phyloP scores from a whole-genome alignment of 2,797 vertebrate genomes.

The Amazonetta brasiliensis region DNA sequence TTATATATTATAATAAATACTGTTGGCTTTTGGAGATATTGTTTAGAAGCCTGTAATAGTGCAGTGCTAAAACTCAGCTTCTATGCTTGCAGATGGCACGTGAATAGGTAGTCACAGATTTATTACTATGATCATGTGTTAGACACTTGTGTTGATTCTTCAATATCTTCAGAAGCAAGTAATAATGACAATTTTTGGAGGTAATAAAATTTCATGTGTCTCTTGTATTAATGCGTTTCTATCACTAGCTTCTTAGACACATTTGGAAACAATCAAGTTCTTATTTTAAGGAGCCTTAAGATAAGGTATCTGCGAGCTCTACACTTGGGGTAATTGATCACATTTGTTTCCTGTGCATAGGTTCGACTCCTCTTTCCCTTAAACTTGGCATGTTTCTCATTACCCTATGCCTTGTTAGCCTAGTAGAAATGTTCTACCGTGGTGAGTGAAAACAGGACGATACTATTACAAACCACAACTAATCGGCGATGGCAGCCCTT shows the following conservation, averaged over 20 bases:
- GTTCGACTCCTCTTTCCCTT: conserved; percentile 86
- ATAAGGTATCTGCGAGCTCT: conserved; percentile 92
- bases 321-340: conserved; percentile 93
- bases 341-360: conserved; percentile 90
- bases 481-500: conserved; percentile 71
- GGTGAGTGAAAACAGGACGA: conserved; percentile 82
- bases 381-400: conserved; percentile 84
- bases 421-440: conserved; percentile 77
- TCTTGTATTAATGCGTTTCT: conserved; percentile 75
- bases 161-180: conserved; percentile 75
- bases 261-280: conserved; percentile 97
- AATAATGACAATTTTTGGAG: conserved; percentile 79
- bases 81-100: neutral
- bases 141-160: conserved; percentile 80
- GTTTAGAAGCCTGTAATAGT: neutral
- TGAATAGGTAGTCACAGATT: accelerated
- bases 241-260: conserved; percentile 79
- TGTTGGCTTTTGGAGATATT: neutral
- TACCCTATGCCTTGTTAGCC: conserved; percentile 84
- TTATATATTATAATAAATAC: neutral
- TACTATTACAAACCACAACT: conserved; percentile 78
- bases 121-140: conserved; percentile 80
- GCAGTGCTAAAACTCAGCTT: neutral
- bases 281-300: conserved; percentile 90
- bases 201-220: conserved; percentile 81